Evolutionary conservation across 2,888 invertebrate genomes (phyloP), one percentile per base, ranked within the genome.

Genomic region (Mythimna albipuncta): DNA sequence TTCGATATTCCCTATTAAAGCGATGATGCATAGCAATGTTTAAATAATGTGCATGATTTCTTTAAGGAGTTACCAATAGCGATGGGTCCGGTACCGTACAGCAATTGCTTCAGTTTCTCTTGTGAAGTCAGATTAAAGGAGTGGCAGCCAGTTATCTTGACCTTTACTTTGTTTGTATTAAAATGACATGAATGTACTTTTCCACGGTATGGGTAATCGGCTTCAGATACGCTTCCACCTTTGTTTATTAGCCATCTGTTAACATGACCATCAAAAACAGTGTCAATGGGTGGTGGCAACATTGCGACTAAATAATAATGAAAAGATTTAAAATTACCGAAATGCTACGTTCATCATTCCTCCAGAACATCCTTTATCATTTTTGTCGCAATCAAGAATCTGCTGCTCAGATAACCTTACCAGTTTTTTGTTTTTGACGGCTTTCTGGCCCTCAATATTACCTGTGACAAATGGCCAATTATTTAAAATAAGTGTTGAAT

Each of bases 71-170:
- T 75, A 77, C 82, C 72, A 19, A 83, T 71, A 1, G 82, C 10
- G 21, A 83, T 44, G 6, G 82, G 82, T 54, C 82, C 82, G 26
- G 26, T 54, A 5, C 65, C 47, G 44, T 67, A 69, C 38, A 83
- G 32, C 16, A 72, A 5, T 41, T 78, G 72, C 47, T 78, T 81
- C 19, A 83, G 65, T 21, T 76, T 74, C 26, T 84, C 85, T 92
- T 98, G 98, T 70, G 97, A 75, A 0, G 50, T 64, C 9, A 81
- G 52, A 16, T 66, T 52, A 54, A 62, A 81, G 3, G 41, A 47
- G 0, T 11, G 50, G 35, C 83, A 83, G 38, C 47, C 70, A 0
- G 10, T 44, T 6, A 83, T 0, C 13, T 69, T 21, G 7, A 62
- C 74, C n/a, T 52, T 47, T 10, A 64, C 62, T 32, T 76, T 69